A percentile compares a stretch with the other conserved stretches of the same genome.
phyloP scores from a whole-genome alignment of 2,797 vertebrate genomes.

The Loriculus beryllinus region DNA sequence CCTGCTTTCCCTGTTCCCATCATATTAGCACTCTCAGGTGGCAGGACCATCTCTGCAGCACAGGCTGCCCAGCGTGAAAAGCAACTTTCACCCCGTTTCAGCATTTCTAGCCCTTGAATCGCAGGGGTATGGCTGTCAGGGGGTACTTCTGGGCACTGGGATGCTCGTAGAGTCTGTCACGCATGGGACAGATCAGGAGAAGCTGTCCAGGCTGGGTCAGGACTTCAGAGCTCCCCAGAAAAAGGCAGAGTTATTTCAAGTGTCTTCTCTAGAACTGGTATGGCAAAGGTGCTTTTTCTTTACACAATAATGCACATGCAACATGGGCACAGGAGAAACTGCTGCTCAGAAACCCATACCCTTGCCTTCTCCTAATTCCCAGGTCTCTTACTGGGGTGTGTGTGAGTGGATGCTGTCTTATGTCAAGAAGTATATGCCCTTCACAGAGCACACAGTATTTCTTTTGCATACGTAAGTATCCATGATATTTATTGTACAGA shows the following conservation, averaged over 20 bases:
- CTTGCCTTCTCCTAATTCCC: neutral
- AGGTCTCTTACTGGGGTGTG: neutral
- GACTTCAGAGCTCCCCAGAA: neutral
- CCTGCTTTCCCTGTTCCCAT: neutral
- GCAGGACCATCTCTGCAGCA: neutral
- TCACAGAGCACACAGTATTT: neutral
- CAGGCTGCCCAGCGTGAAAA: neutral
- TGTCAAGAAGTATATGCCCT: neutral
- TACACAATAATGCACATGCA: rapidly evolving
- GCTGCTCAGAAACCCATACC: neutral
- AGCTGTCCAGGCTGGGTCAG: neutral
- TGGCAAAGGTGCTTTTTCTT: neutral
- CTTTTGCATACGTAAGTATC: neutral
- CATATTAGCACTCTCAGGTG: neutral
- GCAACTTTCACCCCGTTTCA: neutral
- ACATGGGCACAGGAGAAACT: rapidly evolving
- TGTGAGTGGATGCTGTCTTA: neutral
- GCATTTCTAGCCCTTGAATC: rapidly evolving
- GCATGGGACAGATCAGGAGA: neutral
- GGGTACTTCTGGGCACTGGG: rapidly evolving
- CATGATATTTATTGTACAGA: neutral
- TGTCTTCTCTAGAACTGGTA: neutral
- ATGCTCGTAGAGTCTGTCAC: rapidly evolving
- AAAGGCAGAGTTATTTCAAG: neutral
- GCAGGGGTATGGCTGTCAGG: rapidly evolving